Percentiles rank a stretch among this genome's conserved stretches.
phyloP scores from a whole-genome alignment of 2,113 vertebrate species.

The Toxotes chatareus region DNA sequence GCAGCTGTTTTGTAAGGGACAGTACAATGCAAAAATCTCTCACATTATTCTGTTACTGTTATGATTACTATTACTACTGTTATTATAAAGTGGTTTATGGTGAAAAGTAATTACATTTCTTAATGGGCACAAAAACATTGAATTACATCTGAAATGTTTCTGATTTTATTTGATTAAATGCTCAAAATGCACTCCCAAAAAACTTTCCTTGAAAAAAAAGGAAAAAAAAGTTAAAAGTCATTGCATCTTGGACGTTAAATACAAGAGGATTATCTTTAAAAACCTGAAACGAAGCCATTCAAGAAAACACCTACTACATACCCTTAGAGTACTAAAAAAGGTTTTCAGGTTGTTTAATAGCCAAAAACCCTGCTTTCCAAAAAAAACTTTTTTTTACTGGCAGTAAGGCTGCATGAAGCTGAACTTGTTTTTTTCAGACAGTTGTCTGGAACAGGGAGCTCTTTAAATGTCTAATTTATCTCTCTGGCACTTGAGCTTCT shows the following conservation, averaged over 20 bases:
- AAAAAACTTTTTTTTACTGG: not conserved
- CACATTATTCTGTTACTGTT: not conserved
- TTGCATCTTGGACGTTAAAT: no score
- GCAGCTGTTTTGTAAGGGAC: constrained; percentile 5
- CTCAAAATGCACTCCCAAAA: no score
- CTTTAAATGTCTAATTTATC: constrained; percentile 3
- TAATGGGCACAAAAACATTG: not conserved
- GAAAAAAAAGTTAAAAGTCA: no score
- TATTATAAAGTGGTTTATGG: constrained; percentile 18
- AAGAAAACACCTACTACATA: not conserved
- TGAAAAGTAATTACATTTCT: not conserved
- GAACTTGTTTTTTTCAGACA: constrained; percentile 9
- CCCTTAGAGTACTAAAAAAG: no score
- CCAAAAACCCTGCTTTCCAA: no score
- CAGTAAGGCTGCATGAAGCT: not conserved
- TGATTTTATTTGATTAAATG: no score
- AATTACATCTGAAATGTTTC: not conserved
- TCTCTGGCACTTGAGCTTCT: not conserved
- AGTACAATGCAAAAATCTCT: not conserved
- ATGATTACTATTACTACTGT: constrained; percentile 16
- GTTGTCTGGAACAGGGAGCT: not conserved
- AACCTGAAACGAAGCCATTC: not conserved
- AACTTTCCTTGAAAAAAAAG: no score
- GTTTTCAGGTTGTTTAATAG: no score
- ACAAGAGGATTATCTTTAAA: not conserved